Conservation (phyloP, 2,113 vertebrate genomes). For the Elephas maximus region DNA sequence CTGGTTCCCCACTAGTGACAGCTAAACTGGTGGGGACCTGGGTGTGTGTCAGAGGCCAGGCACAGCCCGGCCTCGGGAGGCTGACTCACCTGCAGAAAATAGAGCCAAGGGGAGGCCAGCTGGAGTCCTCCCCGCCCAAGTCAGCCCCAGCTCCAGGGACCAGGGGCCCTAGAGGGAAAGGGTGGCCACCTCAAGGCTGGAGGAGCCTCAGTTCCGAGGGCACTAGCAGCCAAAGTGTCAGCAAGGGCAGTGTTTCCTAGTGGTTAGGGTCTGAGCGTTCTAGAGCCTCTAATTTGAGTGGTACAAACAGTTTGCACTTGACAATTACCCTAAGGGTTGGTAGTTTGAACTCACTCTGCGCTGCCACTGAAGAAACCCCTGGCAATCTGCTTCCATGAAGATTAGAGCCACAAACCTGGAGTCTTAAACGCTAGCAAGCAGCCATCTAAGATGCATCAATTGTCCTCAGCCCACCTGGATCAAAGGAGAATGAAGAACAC, state of each 20-base stretch:
- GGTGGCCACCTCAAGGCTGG: neutral
- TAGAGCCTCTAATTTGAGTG: neutral
- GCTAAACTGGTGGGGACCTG: neutral
- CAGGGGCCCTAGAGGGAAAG: neutral
- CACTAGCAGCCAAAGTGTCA: neutral
- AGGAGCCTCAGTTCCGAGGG: neutral
- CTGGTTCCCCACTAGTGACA: neutral
- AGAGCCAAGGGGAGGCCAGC: neutral
- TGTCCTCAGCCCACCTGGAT: too few species aligned
- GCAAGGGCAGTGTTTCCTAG: neutral
- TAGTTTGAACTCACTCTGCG: neutral
- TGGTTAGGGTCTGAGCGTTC: neutral
- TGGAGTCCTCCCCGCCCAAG: neutral
- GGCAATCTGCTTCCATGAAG: neutral
- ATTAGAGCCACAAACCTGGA: neutral
- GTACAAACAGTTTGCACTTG: neutral
- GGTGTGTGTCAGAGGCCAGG: neutral
- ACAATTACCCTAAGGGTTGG: neutral
- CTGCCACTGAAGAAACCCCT: neutral
- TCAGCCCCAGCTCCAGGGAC: neutral
- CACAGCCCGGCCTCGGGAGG: neutral
- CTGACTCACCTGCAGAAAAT: neutral
- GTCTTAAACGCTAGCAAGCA: too few species aligned
- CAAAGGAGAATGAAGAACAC: too few species aligned
- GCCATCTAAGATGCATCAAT: too few species aligned